Evolutionary conservation across 2,888 invertebrate genomes (phyloP).

Genomic region (Lepidocyrtoides sp.): DNA sequence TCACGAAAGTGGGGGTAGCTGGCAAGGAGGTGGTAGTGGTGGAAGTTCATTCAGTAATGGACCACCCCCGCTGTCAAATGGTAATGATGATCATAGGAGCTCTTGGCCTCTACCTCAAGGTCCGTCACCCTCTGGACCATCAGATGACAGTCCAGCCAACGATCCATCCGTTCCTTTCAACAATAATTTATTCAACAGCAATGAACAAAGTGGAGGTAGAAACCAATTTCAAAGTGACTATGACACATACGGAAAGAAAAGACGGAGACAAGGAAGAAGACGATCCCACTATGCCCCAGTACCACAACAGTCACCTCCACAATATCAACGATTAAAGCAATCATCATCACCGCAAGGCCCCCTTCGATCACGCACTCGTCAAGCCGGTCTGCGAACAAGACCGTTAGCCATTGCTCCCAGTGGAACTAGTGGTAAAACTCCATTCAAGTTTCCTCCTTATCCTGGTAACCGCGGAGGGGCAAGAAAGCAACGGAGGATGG

Average conservation of each 20-base stretch:
- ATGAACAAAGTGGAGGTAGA: not conserved
- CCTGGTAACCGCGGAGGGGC: not conserved
- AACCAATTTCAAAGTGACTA: conserved; percentile 17
- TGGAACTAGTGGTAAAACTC: no score
- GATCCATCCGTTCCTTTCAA: not conserved
- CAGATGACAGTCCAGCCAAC: not conserved
- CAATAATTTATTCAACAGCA: not conserved
- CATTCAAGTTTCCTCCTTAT: not conserved
- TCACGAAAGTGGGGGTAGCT: not conserved
- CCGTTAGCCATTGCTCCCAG: not conserved
- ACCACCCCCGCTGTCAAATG: not conserved
- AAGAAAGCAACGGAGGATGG: not conserved
- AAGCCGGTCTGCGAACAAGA: not conserved
- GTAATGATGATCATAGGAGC: no score
- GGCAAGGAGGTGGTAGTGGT: not conserved
- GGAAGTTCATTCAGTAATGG: not conserved
- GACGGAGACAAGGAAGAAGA: not conserved
- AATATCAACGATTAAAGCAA: not conserved
- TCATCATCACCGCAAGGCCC: not conserved
- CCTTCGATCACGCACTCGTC: not conserved
- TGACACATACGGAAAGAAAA: conserved; percentile 39
- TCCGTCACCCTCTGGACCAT: not conserved
- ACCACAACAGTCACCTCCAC: not conserved
- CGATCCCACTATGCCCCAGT: not conserved
- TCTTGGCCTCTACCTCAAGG: not conserved